phyloP scores from a whole-genome alignment of 2,888 invertebrate species.

The Cacoxenus indagator region DNA sequence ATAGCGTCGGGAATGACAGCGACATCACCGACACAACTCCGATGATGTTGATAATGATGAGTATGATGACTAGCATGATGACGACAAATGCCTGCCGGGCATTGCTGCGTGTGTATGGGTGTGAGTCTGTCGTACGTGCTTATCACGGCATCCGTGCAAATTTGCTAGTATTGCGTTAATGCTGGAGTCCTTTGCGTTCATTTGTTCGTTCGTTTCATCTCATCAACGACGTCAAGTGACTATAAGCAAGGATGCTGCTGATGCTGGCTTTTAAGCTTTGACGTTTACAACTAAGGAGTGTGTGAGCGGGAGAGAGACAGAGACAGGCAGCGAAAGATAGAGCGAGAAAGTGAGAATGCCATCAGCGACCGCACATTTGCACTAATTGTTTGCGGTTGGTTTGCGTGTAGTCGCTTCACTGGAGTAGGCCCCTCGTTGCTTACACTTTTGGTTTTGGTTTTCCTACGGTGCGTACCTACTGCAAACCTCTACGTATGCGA shows the following conservation, averaged over 20 bases:
- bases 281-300: constrained; percentile 3
- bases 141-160: constrained; percentile 2
- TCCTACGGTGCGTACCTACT: background rate
- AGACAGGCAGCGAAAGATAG: background rate
- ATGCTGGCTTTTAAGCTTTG: constrained; percentile 17
- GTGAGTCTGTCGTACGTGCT: constrained; percentile 8
- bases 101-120: background rate
- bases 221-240: background rate
- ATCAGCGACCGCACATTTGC: constrained; percentile 25
- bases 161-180: background rate
- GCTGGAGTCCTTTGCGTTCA: too few relatives aligned
- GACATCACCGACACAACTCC: constrained; percentile 29
- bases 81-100: constrained; percentile 15
- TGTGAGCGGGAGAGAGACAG: constrained; percentile 17
- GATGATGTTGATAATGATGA: constrained; percentile 41
- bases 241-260: background rate
- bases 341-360: background rate
- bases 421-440: constrained; percentile 22
- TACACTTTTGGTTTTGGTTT: background rate
- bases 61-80: background rate
- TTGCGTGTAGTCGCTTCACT: constrained; percentile 38
- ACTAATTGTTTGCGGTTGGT: constrained; percentile 41
- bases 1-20: background rate
- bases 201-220: background rate
- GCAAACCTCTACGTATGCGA: background rate